A percentile compares a stretch with the other conserved stretches of the same genome.
Conservation (phyloP, 1,140 invertebrate species). For the Drepana arcuata region DNA sequence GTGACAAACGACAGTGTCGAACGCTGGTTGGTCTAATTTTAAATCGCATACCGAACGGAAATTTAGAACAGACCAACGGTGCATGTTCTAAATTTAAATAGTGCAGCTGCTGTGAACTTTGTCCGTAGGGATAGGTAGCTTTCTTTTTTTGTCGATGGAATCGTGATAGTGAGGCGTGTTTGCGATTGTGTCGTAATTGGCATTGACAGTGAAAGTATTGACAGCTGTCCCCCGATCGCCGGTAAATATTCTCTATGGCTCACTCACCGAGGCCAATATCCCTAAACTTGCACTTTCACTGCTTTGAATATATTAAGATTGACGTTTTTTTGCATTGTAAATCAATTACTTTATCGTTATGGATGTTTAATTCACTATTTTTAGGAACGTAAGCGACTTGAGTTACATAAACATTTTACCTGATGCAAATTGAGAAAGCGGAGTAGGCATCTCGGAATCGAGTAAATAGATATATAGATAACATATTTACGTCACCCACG, state of each 20-base stretch:
- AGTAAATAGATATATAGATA: too few species aligned
- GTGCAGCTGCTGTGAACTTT: constrained; percentile 59
- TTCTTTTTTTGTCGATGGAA: too few species aligned
- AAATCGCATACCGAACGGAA: constrained; percentile 48
- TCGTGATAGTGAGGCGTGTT: constrained; percentile 17
- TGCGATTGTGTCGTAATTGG: constrained; percentile 29
- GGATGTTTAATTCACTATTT: too few species aligned
- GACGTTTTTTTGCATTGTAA: too few species aligned
- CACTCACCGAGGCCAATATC: constrained; percentile 10
- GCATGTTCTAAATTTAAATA: constrained; percentile 44
- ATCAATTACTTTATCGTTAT: too few species aligned
- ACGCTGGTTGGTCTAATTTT: constrained; percentile 57
- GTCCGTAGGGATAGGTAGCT: constrained; percentile 34
- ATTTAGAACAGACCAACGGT: constrained; percentile 58
- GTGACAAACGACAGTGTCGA: constrained; percentile 54
- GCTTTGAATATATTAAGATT: too few species aligned
- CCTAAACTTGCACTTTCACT: constrained; percentile 17
- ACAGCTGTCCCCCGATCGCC: constrained; percentile 12
- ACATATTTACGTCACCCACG: too few species aligned
- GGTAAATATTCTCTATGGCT: constrained; percentile 24
- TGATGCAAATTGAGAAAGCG: too few species aligned
- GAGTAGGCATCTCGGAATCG: too few species aligned
- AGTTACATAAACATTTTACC: too few species aligned
- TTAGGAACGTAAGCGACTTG: too few species aligned
- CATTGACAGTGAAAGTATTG: constrained; percentile 35